phyloP scores from a whole-genome alignment of 1,140 invertebrate genomes.

The Eulimnadia texana region DNA sequence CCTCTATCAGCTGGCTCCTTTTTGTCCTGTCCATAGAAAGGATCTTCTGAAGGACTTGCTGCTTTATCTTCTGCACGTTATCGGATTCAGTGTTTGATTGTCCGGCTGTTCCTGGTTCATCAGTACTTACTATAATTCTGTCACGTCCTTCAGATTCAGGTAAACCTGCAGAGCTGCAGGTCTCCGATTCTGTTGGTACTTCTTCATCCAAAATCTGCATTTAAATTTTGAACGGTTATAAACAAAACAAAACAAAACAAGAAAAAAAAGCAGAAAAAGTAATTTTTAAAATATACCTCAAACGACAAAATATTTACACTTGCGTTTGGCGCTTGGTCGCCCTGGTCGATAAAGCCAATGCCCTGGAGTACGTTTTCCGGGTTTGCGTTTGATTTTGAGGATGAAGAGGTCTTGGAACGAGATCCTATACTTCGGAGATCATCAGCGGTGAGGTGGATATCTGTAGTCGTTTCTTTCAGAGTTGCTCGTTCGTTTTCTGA shows the following conservation, averaged over 20 bases:
- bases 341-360: neutral
- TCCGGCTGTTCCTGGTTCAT: too few species aligned
- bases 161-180: too few species aligned
- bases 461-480: neutral
- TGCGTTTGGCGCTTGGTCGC: neutral
- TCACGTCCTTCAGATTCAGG: too few species aligned
- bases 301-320: too few species aligned
- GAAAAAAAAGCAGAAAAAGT: too few species aligned
- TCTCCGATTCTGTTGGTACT: too few species aligned
- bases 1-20: neutral
- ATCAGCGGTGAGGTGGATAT: neutral
- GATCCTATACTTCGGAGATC: neutral
- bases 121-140: too few species aligned
- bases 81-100: too few species aligned
- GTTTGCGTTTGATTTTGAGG: neutral
- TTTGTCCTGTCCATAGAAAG: neutral
- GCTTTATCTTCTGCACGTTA: neutral
- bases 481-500: neutral
- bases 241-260: too few species aligned
- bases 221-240: too few species aligned
- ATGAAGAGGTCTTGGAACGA: neutral
- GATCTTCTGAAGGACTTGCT: neutral
- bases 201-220: too few species aligned
- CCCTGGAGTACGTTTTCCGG: neutral
- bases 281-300: too few species aligned